These are phyloP conservation scores for Bombyx huttoni DNA, from an alignment of 2,888 invertebrate genomes.

Conservation along the genomic window DNA sequence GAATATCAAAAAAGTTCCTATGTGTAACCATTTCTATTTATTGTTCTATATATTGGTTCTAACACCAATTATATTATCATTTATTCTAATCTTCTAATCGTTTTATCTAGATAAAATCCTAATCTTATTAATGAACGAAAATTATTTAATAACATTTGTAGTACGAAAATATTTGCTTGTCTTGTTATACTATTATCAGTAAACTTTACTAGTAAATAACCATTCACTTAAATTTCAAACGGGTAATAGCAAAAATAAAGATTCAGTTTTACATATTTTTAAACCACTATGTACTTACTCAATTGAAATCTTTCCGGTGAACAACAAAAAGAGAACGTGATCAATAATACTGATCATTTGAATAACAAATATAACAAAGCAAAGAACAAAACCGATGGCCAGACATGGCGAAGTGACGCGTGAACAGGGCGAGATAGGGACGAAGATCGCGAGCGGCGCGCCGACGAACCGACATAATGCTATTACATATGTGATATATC, in stretches of 20 bases:
- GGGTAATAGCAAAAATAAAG: background rate
- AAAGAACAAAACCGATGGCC: slow-evolving; percentile 51
- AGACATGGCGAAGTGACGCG: slow-evolving; percentile 56
- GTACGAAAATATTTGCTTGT: too few species aligned
- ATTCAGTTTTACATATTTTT: background rate
- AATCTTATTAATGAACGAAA: too few species aligned
- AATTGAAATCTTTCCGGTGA: slow-evolving; percentile 20
- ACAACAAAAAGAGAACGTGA: slow-evolving; percentile 28
- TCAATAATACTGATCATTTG: slow-evolving; percentile 44
- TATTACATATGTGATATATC: slow-evolving; percentile 44
- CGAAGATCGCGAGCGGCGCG: slow-evolving; percentile 37
- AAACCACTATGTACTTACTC: background rate
- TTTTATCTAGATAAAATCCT: too few species aligned
- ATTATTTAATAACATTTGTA: too few species aligned
- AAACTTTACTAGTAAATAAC: too few species aligned
- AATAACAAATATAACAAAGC: slow-evolving; percentile 47
- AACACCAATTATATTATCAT: too few species aligned
- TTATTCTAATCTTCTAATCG: too few species aligned
- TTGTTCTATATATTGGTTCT: too few species aligned
- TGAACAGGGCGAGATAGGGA: slow-evolving; percentile 48
- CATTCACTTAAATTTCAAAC: background rate
- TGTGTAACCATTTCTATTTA: too few species aligned
- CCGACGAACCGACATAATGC: slow-evolving; percentile 65
- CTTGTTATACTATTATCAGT: too few species aligned
- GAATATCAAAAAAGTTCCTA: too few species aligned